Evolutionary conservation across 2,113 vertebrate genomes (phyloP).

Genomic region (Notarius lentiginosus): DNA sequence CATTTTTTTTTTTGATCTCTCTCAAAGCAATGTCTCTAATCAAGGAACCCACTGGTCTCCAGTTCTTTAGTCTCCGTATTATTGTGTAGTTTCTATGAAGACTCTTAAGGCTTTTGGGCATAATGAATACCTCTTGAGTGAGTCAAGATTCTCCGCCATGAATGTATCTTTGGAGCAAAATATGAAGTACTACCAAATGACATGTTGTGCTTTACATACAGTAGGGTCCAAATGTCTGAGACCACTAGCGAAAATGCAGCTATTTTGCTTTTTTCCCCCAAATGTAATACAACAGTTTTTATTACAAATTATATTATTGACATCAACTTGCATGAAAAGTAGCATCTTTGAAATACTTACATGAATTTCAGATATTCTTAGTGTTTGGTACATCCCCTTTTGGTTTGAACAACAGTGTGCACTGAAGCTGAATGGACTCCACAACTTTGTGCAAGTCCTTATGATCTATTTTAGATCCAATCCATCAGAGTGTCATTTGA

Average conservation of each 20-base stretch:
- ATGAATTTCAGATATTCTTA: too few relatives aligned
- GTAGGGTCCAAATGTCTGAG: not conserved
- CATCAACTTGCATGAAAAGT: not conserved
- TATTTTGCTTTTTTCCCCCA: not conserved
- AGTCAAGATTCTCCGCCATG: constrained; percentile 46
- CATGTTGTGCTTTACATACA: constrained; percentile 44
- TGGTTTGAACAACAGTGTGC: too few relatives aligned
- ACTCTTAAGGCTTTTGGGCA: constrained; percentile 53
- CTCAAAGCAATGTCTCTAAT: constrained; percentile 53
- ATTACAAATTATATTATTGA: not conserved
- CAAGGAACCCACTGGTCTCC: constrained; percentile 46
- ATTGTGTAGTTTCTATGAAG: constrained; percentile 53
- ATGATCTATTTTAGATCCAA: too few relatives aligned
- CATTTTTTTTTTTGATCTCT: constrained; percentile 54
- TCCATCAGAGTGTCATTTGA: too few relatives aligned
- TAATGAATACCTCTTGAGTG: constrained; percentile 60
- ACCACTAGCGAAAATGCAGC: not conserved
- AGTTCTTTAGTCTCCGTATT: constrained; percentile 42
- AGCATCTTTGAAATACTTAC: not conserved
- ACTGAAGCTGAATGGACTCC: too few relatives aligned
- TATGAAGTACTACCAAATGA: constrained; percentile 53
- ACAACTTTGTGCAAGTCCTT: too few relatives aligned
- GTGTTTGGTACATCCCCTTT: too few relatives aligned
- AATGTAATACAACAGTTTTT: not conserved
- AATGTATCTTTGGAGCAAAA: constrained; percentile 52